Evolutionary conservation across 1,140 invertebrate species (phyloP).

Genomic region (Caenorhabditis brenneri): DNA sequence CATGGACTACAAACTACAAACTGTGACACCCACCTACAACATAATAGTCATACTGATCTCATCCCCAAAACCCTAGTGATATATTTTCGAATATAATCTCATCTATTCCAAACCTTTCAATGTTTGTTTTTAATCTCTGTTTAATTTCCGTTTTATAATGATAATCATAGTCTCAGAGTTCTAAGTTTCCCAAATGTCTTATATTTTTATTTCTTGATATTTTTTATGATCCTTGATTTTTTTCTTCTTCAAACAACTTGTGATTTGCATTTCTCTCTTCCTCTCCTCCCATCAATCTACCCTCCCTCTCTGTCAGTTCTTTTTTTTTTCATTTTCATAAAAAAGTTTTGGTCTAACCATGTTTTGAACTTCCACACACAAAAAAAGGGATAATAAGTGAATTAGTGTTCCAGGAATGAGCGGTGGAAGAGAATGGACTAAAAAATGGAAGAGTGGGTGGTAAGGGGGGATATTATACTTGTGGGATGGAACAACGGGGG

Average conservation of each 20-base stretch:
- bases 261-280: not conserved
- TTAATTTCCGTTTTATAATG: too few relatives aligned
- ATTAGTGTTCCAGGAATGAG: not conserved
- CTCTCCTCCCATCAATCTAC: too few relatives aligned
- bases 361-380: too few relatives aligned
- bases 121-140: not conserved
- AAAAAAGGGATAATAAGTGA: not conserved
- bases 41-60: not conserved
- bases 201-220: too few relatives aligned
- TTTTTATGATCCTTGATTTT: too few relatives aligned
- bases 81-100: not conserved
- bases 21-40: too few relatives aligned
- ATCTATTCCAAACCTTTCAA: not conserved
- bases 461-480: too few relatives aligned
- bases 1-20: not conserved
- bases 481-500: too few relatives aligned
- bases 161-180: too few relatives aligned
- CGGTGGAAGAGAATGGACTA: not conserved
- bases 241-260: not conserved
- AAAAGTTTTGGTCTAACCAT: too few relatives aligned
- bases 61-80: not conserved
- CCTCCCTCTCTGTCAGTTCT: not conserved
- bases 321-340: not conserved
- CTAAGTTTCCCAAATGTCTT: too few relatives aligned
- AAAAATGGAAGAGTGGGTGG: not conserved